These are phyloP conservation scores for Pilophorus perplexus DNA, from an alignment of 2,888 invertebrate genomes.

Conservation along the genomic window DNA sequence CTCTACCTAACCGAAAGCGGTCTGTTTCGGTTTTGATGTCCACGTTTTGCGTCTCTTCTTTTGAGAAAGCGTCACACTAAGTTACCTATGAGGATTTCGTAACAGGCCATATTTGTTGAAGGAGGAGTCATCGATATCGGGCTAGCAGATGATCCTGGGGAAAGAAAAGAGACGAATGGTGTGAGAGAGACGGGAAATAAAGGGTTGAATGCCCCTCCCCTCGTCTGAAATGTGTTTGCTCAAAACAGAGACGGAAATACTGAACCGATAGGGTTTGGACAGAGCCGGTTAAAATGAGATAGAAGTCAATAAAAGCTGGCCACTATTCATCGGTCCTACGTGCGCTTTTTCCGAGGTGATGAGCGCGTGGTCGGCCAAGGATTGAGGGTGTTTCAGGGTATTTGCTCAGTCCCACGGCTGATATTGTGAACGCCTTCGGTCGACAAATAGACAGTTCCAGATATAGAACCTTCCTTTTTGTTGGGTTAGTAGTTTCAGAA, in stretches of 20 bases:
- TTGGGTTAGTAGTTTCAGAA: background rate
- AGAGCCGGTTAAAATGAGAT: slow-evolving; percentile 1
- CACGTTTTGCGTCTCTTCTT: no score
- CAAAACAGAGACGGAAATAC: no score
- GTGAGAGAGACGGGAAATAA: background rate
- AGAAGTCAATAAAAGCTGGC: slow-evolving; percentile 33
- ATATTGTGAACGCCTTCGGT: slow-evolving; percentile 24
- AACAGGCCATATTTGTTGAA: slow-evolving; percentile 7
- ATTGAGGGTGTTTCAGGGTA: background rate
- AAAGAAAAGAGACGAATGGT: background rate
- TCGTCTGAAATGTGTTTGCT: background rate
- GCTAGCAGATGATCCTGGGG: slow-evolving; percentile 16
- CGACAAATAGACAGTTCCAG: slow-evolving; percentile 21
- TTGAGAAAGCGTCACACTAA: no score
- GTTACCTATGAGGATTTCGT: no score
- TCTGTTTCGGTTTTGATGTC: no score
- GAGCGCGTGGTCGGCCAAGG: background rate
- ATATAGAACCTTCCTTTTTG: slow-evolving; percentile 26
- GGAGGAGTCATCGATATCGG: slow-evolving; percentile 33
- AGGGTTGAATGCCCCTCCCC: background rate
- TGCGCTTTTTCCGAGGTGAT: slow-evolving; percentile 15
- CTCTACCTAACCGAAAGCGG: no score
- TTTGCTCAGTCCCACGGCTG: slow-evolving; percentile 17
- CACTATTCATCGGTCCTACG: slow-evolving; percentile 19
- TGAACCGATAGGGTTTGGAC: background rate